Evolutionary conservation across 2,113 vertebrate genomes (phyloP).

Genomic region (Amblyornis subalaris): DNA sequence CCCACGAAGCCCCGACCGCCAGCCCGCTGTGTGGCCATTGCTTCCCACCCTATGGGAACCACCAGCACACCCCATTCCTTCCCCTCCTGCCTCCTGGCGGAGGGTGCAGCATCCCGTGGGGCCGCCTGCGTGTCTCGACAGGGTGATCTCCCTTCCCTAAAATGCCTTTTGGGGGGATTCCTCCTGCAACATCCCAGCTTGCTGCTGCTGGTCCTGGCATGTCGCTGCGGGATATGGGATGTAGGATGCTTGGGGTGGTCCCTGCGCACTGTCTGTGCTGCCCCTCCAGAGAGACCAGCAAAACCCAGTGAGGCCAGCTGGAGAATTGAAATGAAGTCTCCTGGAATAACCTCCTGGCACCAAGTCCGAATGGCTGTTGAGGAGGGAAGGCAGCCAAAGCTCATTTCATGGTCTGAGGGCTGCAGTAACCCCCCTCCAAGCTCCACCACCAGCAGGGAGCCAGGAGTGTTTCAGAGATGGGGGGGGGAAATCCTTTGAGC

Average conservation of each 20-base stretch:
- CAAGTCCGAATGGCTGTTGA: background rate
- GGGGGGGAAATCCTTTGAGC: background rate
- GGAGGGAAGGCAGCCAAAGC: constrained; percentile 7
- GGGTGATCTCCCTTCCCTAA: background rate
- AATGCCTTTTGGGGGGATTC: background rate
- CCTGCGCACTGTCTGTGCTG: background rate
- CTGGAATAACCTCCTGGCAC: constrained; percentile 49
- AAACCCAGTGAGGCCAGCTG: background rate
- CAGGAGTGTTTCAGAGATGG: background rate
- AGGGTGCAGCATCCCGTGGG: background rate
- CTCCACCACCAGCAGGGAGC: background rate
- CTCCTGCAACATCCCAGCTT: background rate
- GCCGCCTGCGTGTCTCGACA: background rate
- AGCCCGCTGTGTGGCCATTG: background rate
- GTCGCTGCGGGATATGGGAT: background rate
- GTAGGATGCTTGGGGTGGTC: background rate
- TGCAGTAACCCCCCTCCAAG: background rate
- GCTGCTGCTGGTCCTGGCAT: background rate
- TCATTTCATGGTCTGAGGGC: background rate
- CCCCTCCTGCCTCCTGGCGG: background rate
- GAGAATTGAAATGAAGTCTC: background rate
- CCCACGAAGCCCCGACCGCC: rapidly evolving
- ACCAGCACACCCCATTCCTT: background rate
- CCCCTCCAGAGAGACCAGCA: background rate
- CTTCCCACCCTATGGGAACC: background rate